A percentile compares a stretch with the other conserved stretches of the same genome.
Evolutionary conservation across 1,140 invertebrate genomes (phyloP).

Genomic region (Cyclina sinensis): DNA sequence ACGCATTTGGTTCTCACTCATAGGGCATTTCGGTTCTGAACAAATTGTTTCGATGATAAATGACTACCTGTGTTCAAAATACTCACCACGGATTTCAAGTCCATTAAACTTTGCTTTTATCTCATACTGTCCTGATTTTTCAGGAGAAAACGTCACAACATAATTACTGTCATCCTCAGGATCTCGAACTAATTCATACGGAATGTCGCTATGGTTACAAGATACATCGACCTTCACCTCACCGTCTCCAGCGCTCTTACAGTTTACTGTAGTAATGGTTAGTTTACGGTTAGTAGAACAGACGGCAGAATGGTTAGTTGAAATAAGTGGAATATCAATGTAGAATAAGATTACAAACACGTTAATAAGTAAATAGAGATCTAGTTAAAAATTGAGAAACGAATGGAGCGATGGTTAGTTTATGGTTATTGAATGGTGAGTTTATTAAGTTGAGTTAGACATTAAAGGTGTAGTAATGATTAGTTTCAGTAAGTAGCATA

Average conservation of each 20-base stretch:
- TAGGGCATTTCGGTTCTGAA: too few species aligned
- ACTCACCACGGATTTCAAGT: slow-evolving; percentile 93
- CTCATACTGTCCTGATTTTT: slow-evolving; percentile 95
- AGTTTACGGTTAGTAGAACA: too few species aligned
- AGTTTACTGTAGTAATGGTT: slow-evolving; percentile 79
- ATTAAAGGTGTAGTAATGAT: too few species aligned
- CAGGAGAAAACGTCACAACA: slow-evolving; percentile 94
- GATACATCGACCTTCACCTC: slow-evolving; percentile 87
- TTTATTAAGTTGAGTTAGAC: too few species aligned
- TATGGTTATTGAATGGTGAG: too few species aligned
- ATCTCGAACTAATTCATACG: slow-evolving; percentile 66
- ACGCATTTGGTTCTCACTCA: too few species aligned
- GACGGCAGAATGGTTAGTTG: background rate
- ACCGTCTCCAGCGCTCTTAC: slow-evolving; percentile 91
- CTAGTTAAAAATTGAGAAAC: too few species aligned
- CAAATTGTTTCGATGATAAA: too few species aligned
- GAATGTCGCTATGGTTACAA: slow-evolving; percentile 49
- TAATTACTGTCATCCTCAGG: slow-evolving; percentile 46
- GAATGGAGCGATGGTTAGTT: too few species aligned
- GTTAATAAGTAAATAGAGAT: too few species aligned
- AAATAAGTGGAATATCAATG: background rate
- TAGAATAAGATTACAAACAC: too few species aligned
- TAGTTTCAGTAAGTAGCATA: too few species aligned
- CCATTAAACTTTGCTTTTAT: slow-evolving; percentile 97
- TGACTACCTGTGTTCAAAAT: background rate